phyloP scores from a whole-genome alignment of 2,113 vertebrate species.

The Peromyscus californicus region DNA sequence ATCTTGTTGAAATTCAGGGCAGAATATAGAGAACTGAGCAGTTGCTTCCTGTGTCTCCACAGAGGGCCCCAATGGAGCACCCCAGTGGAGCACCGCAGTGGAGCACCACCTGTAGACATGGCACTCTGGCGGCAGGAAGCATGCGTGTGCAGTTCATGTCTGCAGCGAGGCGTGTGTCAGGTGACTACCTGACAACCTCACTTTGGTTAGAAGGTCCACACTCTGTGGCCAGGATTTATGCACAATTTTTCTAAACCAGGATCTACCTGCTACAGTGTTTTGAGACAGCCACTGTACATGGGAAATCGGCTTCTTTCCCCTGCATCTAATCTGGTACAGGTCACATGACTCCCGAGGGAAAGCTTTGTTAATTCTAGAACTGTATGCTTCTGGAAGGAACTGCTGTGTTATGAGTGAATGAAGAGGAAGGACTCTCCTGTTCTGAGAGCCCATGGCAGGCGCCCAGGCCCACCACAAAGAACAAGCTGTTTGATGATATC shows the following conservation, averaged over 20 bases:
- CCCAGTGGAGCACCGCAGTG: no score
- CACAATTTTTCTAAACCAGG: not conserved
- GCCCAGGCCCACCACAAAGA: not conserved
- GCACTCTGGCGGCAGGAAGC: not conserved
- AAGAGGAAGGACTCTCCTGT: not conserved
- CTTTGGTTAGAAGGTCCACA: not conserved
- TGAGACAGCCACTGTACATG: not conserved
- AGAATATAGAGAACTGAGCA: slow-evolving; percentile 68
- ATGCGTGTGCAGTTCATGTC: not conserved
- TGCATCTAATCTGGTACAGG: not conserved
- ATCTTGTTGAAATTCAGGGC: slow-evolving; percentile 79
- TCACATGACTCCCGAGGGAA: not conserved
- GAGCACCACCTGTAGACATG: not conserved
- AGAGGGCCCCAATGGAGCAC: slow-evolving; percentile 8
- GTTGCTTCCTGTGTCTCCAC: not conserved
- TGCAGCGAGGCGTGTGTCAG: not conserved
- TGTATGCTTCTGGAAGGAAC: not conserved
- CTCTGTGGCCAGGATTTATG: not conserved
- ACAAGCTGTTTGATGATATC: not conserved
- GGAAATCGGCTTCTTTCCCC: not conserved
- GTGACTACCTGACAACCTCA: not conserved
- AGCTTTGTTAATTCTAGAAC: not conserved
- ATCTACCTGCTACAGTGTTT: not conserved
- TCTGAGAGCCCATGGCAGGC: not conserved
- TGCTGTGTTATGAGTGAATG: not conserved